Evolutionary conservation across 2,113 vertebrate species (phyloP), one percentile per base, ranked within the genome.

Genomic region (Paedocypris sp.): DNA sequence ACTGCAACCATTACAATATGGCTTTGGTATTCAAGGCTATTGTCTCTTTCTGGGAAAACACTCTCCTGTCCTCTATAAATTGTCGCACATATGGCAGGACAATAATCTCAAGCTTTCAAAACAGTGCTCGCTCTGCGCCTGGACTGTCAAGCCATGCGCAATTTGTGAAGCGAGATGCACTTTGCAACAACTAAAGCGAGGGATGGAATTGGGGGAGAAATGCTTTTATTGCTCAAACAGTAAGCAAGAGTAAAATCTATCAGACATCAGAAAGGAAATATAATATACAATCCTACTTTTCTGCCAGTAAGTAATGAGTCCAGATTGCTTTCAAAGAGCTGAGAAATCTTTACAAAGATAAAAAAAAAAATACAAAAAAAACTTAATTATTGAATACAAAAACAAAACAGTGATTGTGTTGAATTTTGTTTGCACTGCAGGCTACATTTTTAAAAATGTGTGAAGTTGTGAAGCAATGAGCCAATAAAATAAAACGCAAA

Each of bases 61-160:
- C 53, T 31, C 39, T 20, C 26, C 2, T 6, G 29, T 18, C 43
- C 39, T 22, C 2, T 3, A 8, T 22, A 20, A 58, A 12, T 43
- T 32, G 36, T 22, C 11, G n/a, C 9, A 16, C 1, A 1, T 53
- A 58, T 32, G 39, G 38, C 26, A 58, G 18, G 6, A 36, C 54
- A 43, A 43, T 58, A 58, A 58, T 58, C 28, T 53, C 19, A 26
- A 43, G 49, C 48, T 63, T 54, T 63, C 51, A 54, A 63, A 43
- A 23, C 16, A 63, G 51, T 53, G 32, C 23, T 45, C 16, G 16
- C 48, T 26, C 18, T n/a, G 15, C 11, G 19, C 16, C 2, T 6
- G 11, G 11, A 18, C 28, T 19, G 2, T 43, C 15, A 20, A 45
- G 38, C 36, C 18, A 32, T 35, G 25, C 33, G 25, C 54, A 45